Percentiles rank a stretch among this genome's conserved stretches.
Conservation (phyloP, 2,797 vertebrate genomes). For the Spheniscus humboldti region DNA sequence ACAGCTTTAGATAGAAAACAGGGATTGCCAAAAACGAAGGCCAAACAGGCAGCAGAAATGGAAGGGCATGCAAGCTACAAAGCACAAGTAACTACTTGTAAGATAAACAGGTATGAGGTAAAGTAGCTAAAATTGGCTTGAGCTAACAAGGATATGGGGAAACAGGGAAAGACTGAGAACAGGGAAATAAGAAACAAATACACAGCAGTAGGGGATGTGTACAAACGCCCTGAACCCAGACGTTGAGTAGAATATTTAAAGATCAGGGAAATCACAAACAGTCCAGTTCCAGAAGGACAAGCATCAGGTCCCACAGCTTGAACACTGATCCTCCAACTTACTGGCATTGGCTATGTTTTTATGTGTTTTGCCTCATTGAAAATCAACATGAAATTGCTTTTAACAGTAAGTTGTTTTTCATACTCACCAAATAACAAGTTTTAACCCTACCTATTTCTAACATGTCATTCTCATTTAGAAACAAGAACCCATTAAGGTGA, state of each 20-base stretch:
- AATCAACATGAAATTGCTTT: background rate
- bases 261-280: background rate
- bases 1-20: slow-evolving; percentile 4
- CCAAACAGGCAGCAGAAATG: background rate
- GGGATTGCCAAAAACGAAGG: slow-evolving; percentile 8
- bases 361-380: background rate
- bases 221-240: background rate
- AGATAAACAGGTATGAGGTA: slow-evolving; percentile 11
- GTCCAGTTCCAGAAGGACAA: slow-evolving; percentile 36
- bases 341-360: background rate
- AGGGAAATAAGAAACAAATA: background rate
- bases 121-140: slow-evolving; percentile 17
- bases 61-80: background rate
- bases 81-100: background rate
- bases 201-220: background rate
- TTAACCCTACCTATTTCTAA: background rate
- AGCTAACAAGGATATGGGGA: background rate
- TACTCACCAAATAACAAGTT: background rate
- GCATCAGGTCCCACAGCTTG: slow-evolving; percentile 51
- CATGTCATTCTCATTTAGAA: background rate
- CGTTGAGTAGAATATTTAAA: background rate
- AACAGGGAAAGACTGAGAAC: background rate
- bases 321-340: background rate
- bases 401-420: background rate
- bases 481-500: background rate